phyloP scores from a whole-genome alignment of 2,888 invertebrate species.

The Drosophila trichaetosa region DNA sequence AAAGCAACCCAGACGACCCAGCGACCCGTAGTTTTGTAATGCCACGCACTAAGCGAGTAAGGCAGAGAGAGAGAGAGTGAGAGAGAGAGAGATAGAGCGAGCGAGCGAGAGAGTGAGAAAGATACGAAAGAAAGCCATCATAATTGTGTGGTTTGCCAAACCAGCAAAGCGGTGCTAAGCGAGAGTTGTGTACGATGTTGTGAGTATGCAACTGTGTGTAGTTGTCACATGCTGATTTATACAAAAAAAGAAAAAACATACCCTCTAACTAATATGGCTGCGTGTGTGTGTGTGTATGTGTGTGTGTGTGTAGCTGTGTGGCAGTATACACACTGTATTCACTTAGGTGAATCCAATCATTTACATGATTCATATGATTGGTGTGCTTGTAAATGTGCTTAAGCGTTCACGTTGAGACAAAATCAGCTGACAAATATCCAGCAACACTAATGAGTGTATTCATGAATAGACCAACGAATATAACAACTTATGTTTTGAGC shows the following conservation, averaged over 20 bases:
- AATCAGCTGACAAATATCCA: background rate
- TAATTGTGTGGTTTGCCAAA: constrained; percentile 67
- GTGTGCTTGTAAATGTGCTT: constrained; percentile 3
- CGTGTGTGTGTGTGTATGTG: background rate
- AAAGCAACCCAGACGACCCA: constrained; percentile 17
- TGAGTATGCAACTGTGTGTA: constrained; percentile 10
- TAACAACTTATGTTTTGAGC: background rate
- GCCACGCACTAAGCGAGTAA: constrained; percentile 39
- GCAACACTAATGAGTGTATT: background rate
- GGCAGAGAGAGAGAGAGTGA: constrained; percentile 7
- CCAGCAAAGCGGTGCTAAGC: constrained; percentile 1
- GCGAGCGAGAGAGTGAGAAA: background rate
- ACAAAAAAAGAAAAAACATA: constrained; percentile 10
- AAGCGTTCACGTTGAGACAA: background rate
- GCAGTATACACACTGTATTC: background rate
- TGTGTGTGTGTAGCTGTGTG: background rate
- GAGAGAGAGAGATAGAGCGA: background rate
- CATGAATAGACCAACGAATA: background rate
- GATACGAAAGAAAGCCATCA: constrained; percentile 17
- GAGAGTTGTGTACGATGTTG: constrained; percentile 9
- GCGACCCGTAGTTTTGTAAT: constrained; percentile 43
- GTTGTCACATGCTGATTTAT: constrained; percentile 40
- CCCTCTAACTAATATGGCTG: constrained; percentile 4
- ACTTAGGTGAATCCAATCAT: background rate
- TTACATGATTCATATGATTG: constrained; percentile 14